phyloP scores from a whole-genome alignment of 2,113 vertebrate species.

The Dasypus novemcinctus region DNA sequence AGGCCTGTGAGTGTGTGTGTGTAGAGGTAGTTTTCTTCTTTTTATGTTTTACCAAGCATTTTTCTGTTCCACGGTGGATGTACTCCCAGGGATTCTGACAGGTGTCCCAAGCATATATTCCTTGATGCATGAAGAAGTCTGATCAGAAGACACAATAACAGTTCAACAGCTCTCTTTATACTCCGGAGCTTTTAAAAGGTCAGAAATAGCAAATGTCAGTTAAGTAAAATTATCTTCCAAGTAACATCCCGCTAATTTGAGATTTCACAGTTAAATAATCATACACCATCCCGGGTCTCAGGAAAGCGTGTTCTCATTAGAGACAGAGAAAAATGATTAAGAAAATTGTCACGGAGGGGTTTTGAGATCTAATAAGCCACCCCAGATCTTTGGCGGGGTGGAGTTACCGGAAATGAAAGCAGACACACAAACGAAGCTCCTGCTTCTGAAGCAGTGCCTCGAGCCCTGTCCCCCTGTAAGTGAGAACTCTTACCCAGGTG shows the following conservation, averaged over 20 bases:
- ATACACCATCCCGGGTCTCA: neutral
- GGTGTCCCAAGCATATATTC: slow-evolving; percentile 18
- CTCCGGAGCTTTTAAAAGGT: neutral
- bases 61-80: neutral
- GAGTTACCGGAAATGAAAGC: neutral
- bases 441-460: neutral
- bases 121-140: neutral
- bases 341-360: neutral
- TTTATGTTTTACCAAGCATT: slow-evolving; percentile 8
- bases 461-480: neutral
- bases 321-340: slow-evolving; percentile 35
- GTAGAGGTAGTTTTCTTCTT: slow-evolving; percentile 24
- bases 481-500: neutral
- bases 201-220: slow-evolving; percentile 18
- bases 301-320: neutral
- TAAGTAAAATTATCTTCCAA: slow-evolving; percentile 43
- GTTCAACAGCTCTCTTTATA: neutral
- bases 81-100: neutral
- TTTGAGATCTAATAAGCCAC: slow-evolving; percentile 7
- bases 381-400: neutral
- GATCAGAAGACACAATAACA: slow-evolving; percentile 4
- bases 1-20: neutral
- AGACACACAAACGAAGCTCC: no score
- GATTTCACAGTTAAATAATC: slow-evolving; percentile 26
- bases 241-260: neutral